Evolutionary conservation across 2,113 vertebrate species (phyloP).

Genomic region (Aphyosemion australe): DNA sequence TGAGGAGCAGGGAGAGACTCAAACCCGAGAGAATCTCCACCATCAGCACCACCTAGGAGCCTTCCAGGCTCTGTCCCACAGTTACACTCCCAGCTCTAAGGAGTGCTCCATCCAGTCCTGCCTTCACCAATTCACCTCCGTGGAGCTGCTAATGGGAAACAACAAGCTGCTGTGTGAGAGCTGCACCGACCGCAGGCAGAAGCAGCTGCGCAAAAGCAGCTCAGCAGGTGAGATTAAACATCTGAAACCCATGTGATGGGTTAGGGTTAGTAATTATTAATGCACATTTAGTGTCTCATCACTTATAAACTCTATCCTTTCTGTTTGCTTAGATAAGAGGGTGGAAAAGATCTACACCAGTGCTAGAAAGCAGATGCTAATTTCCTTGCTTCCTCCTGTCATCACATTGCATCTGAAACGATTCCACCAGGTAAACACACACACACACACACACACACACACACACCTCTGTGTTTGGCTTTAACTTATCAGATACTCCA

Average conservation of each 20-base stretch:
- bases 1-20: slow-evolving; percentile 65
- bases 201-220: slow-evolving; percentile 79
- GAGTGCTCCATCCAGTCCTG: slow-evolving; percentile 98
- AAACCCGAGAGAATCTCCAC: slow-evolving; percentile 59
- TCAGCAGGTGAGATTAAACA: slow-evolving; percentile 79
- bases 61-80: slow-evolving; percentile 93
- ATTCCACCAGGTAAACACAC: slow-evolving; percentile 88
- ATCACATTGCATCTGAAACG: slow-evolving; percentile 97
- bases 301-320: background rate
- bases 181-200: slow-evolving; percentile 88
- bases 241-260: background rate
- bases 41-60: slow-evolving; percentile 82
- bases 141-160: slow-evolving; percentile 97
- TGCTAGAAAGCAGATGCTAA: slow-evolving; percentile 93
- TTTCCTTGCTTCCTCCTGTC: slow-evolving; percentile 90
- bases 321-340: slow-evolving; percentile 84
- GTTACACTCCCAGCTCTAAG: slow-evolving; percentile 91
- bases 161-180: slow-evolving; percentile 96
- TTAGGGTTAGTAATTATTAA: no score
- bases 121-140: slow-evolving; percentile 94
- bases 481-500: no score
- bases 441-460: background rate
- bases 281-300: background rate
- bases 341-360: slow-evolving; percentile 91
- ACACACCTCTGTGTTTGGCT: no score